Evolutionary conservation across 1,140 invertebrate genomes (phyloP).

Genomic region (Drosophila leontia): DNA sequence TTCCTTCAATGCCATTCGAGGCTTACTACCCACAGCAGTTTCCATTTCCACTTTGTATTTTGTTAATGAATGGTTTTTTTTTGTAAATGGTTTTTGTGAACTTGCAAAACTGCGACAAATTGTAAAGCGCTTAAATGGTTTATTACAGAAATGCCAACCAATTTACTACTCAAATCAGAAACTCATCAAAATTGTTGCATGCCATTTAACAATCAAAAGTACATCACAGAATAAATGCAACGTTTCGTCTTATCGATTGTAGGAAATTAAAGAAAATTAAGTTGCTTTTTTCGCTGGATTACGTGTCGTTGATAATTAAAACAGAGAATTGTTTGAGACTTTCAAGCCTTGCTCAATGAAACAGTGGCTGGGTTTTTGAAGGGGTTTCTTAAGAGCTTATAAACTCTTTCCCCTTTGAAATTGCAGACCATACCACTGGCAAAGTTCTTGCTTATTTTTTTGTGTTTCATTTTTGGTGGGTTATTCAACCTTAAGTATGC

Average conservation of each 20-base stretch:
- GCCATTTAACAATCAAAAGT: slow-evolving; percentile 25
- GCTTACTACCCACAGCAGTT: not conserved
- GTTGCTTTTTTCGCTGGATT: slow-evolving; percentile 17
- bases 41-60: not conserved
- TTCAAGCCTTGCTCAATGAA: not conserved
- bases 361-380: not conserved
- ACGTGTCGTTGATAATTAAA: slow-evolving; percentile 68
- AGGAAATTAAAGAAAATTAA: slow-evolving; percentile 32
- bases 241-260: slow-evolving; percentile 22
- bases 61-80: slow-evolving; percentile 20
- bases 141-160: slow-evolving; percentile 60
- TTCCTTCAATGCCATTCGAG: slow-evolving; percentile 11
- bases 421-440: not conserved
- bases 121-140: slow-evolving; percentile 53
- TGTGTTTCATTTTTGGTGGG: slow-evolving; percentile 11
- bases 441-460: not conserved
- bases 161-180: slow-evolving; percentile 58
- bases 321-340: slow-evolving; percentile 26
- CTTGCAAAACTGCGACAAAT: slow-evolving; percentile 58
- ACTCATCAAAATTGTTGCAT: slow-evolving; percentile 67
- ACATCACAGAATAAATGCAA: slow-evolving; percentile 27
- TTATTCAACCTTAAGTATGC: slow-evolving; percentile 42
- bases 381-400: slow-evolving; percentile 1
- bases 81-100: slow-evolving; percentile 1
- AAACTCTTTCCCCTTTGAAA: not conserved